These are phyloP conservation scores for Ditylenchus weischeri DNA, from an alignment of 2,888 invertebrate genomes.

Conservation along the genomic window DNA sequence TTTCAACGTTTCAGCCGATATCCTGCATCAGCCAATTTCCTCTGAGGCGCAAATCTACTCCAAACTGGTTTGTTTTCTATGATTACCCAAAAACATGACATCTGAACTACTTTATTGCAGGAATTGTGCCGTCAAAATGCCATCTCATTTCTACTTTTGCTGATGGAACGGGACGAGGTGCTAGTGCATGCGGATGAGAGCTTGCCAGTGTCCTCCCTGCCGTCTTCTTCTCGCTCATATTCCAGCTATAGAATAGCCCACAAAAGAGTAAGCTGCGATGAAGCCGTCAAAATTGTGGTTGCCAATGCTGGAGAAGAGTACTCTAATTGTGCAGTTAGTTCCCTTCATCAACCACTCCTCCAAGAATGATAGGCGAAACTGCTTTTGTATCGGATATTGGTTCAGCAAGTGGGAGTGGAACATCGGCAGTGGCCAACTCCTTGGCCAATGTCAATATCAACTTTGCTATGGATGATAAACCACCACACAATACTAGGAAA, in stretches of 20 bases:
- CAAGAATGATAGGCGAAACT: too few relatives aligned
- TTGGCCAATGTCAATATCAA: slow-evolving; percentile 13
- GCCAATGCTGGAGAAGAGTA: background rate
- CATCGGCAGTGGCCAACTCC: background rate
- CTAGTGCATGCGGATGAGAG: slow-evolving; percentile 10
- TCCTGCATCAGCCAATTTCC: background rate
- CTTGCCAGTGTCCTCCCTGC: background rate
- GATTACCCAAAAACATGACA: too few relatives aligned
- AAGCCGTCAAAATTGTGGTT: slow-evolving; percentile 9
- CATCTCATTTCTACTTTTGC: slow-evolving; percentile 6
- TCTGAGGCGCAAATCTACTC: slow-evolving; percentile 2
- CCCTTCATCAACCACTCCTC: background rate
- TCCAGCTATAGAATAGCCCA: slow-evolving; percentile 10
- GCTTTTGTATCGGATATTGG: background rate
- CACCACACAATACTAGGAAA: slow-evolving; percentile 12
- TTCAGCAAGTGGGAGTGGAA: background rate
- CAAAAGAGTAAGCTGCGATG: slow-evolving; percentile 5
- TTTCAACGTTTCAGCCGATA: background rate
- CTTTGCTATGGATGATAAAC: slow-evolving; percentile 18
- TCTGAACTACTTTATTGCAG: background rate
- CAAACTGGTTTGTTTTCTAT: background rate
- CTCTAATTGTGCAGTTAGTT: background rate
- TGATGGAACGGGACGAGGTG: slow-evolving; percentile 8
- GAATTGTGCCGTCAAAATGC: slow-evolving; percentile 9
- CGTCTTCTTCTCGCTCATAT: background rate